Evolutionary conservation across 2,888 invertebrate species (phyloP), one percentile per base, ranked within the genome.

Genomic region (Apocheima hispidaria): DNA sequence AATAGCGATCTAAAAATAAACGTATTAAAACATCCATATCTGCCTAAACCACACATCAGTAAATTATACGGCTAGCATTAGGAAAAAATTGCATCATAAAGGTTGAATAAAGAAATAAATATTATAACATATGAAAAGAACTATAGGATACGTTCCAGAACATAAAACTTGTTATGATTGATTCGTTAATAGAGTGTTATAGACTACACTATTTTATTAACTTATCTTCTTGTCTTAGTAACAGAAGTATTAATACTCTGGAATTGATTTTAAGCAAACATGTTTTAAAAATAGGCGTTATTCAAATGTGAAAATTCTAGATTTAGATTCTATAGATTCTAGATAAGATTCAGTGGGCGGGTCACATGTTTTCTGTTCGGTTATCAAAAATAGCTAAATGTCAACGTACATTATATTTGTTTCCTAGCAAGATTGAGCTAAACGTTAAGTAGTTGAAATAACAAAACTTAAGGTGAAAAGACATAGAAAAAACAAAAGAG

Each of bases 1-100:
- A 41, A 41, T 14, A 41, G n/a, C 14, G n/a, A 7, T 14, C 26
- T 21, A 44, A 9, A 44, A 44, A 44, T 28, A 44, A 44, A 26
- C 14, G 3, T 26, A 4, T 44, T 14, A 4, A 44, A 16, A 44
- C 12, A 26, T 3, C 16, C 14, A 38, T 38, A 38, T 9, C 36
- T 38, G 12, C 7, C 6, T 7, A 9, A 38, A 18, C 18, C 5
- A 9, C 14, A 9, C 18, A 16, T 30, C 14, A 33, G n/a, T 33
- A 18, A 46, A 16, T 44, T 44, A 28, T 28, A 28, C 18, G 10
- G 16, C 16, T 4, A 18, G 20, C 20, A 44, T 16, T 16, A n/a
- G n/a, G n/a, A 20, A 46, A 30, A 33, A 18, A 9, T 18, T 30
- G 18, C 30, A 46, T 18, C 10, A 10, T 33, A 46, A 18, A 46